Percentiles rank a stretch among this genome's conserved stretches.
Conservation (phyloP, 1,140 invertebrate genomes). For the Caenorhabditis briggsae region DNA sequence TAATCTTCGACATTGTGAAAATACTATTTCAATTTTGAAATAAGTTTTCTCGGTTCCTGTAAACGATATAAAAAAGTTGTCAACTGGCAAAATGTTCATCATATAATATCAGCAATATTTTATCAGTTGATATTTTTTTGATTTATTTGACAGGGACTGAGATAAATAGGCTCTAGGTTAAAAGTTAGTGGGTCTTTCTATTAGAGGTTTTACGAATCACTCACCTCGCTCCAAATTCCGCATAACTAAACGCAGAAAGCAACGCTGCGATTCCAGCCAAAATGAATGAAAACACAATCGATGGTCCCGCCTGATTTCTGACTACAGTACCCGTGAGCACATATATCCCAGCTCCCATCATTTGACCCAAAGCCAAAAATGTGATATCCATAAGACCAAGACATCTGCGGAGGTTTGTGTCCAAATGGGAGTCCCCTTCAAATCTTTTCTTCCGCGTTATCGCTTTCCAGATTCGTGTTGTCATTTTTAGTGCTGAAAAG, state of each 20-base stretch:
- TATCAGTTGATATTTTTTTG: too few relatives aligned
- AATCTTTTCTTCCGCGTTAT: slow-evolving; percentile 54
- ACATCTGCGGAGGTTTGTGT: slow-evolving; percentile 88
- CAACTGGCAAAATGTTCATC: too few relatives aligned
- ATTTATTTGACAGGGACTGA: too few relatives aligned
- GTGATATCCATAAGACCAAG: slow-evolving; percentile 90
- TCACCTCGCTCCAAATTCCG: slow-evolving; percentile 86
- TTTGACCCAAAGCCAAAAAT: slow-evolving; percentile 82
- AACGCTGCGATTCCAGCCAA: slow-evolving; percentile 87
- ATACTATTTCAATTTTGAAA: too few relatives aligned
- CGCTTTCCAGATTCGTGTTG: slow-evolving; percentile 18
- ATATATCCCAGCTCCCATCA: slow-evolving; percentile 71
- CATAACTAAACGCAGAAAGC: slow-evolving; percentile 87
- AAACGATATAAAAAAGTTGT: too few relatives aligned
- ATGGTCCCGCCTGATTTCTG: slow-evolving; percentile 87
- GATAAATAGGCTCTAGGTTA: too few relatives aligned
- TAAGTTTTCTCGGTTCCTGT: too few relatives aligned
- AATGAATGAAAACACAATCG: slow-evolving; percentile 88
- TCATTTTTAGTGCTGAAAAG: background rate
- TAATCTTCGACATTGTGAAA: too few relatives aligned
- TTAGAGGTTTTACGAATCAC: background rate
- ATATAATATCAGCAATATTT: too few relatives aligned
- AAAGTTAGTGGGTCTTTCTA: too few relatives aligned
- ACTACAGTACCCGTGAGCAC: slow-evolving; percentile 83
- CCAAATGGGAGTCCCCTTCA: slow-evolving; percentile 82